Conservation (phyloP, 2,113 vertebrate species). For the Tringa solitaria region DNA sequence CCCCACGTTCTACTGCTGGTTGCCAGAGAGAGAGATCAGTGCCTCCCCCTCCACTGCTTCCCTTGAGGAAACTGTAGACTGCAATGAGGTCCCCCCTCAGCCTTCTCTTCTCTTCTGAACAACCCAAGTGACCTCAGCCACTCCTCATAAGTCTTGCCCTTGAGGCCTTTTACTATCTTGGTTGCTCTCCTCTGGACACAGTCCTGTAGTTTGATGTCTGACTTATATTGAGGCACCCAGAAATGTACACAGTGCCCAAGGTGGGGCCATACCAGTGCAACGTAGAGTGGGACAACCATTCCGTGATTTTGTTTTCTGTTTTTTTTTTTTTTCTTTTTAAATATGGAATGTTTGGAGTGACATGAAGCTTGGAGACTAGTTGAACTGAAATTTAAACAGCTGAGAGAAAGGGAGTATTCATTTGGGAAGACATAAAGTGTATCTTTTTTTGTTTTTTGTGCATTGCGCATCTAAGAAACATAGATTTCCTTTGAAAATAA, state of each 20-base stretch:
- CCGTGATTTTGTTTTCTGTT: background rate
- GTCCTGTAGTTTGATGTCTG: background rate
- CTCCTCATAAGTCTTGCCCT: background rate
- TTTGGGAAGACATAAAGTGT: background rate
- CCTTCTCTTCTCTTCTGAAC: background rate
- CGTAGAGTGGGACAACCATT: background rate
- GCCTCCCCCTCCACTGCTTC: rapidly evolving
- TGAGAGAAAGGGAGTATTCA: background rate
- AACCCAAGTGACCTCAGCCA: background rate
- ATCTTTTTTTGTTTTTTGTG: background rate
- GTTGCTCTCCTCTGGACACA: background rate
- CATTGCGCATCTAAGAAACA: background rate
- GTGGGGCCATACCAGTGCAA: too few relatives aligned
- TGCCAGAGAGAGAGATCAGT: background rate
- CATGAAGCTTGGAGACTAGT: background rate
- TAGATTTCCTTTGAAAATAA: background rate
- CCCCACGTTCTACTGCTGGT: rapidly evolving
- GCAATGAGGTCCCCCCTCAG: background rate
- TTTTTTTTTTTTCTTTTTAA: background rate
- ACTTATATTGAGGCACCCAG: background rate
- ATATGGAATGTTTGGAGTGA: background rate
- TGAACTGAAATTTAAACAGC: background rate
- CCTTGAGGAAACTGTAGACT: background rate
- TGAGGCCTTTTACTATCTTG: background rate
- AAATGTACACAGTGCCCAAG: background rate